Evolutionary conservation across 2,888 invertebrate species (phyloP), one percentile per base, ranked within the genome.

Genomic region (Gari tellinella): DNA sequence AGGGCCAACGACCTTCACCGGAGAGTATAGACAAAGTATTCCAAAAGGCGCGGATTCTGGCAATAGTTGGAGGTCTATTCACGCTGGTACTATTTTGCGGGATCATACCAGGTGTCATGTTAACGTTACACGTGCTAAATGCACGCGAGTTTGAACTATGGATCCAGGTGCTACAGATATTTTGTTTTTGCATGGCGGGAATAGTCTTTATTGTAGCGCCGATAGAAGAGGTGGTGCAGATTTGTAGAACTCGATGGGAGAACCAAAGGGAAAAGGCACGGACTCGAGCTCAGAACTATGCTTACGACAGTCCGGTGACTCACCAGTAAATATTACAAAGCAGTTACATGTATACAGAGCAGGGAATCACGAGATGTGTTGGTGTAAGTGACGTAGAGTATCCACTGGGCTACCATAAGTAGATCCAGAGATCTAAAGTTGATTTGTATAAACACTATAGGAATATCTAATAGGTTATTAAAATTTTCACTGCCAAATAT

Each of bases 41-140:
- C 63, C 58, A 72, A 43, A 79, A 68, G 26, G 87, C 88, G 1
- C 86, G 83, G 21, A 55, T 80, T 41, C 69, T 81, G 2, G 85
- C 88, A 1, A 86, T 84, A 51, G 72, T 87, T 0, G 86, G 86
- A 7, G 86, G 86, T 0, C 67, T 69, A 14, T 21, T 84, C 3
- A 83, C 83, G 19, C 52, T 85, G 5, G 15, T 69, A 0, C 45
- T 87, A 8, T 83, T 85, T 60, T 81, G 85, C 31, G 68, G 82
- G n/a, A 48, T 87, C 4, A 76, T 88, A 25, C 87, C 88, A 12
- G 84, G 83, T 40, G 77, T 81, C 10, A 86, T 88, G 86, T 60
- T 81, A 7, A 78, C 78, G 25, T 60, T 87, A 38, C 75, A 85
- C 53, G 86, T 85, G 40, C 66, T 88, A 15, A 65, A 65, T 26